A percentile compares a stretch with the other conserved stretches of the same genome.
Evolutionary conservation across 2,888 invertebrate species (phyloP).

Genomic region (Pristionchus arcanus): DNA sequence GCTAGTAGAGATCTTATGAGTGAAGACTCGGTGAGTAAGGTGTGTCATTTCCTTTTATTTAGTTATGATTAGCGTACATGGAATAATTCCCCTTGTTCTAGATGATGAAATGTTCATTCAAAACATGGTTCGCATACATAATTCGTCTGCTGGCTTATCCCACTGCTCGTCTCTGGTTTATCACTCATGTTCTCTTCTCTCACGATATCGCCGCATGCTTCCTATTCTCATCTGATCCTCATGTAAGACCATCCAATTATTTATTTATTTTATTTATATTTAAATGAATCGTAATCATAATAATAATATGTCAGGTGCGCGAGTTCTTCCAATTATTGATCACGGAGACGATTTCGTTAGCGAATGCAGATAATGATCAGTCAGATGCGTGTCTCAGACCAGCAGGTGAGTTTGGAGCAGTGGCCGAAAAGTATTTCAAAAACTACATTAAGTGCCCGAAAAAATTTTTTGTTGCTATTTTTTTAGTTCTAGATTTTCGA

Average conservation of each 20-base stretch:
- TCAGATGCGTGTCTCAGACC: not conserved
- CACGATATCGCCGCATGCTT: slow-evolving; percentile 53
- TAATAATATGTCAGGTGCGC: slow-evolving; percentile 24
- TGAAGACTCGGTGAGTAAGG: not conserved
- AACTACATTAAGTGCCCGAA: too few relatives aligned
- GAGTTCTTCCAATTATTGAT: slow-evolving; percentile 32
- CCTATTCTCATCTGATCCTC: slow-evolving; percentile 46
- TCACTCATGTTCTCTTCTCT: slow-evolving; percentile 56
- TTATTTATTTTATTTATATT: not conserved
- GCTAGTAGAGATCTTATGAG: slow-evolving; percentile 7
- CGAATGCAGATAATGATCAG: not conserved
- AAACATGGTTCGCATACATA: not conserved
- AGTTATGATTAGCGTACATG: too few relatives aligned
- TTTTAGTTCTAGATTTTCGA: too few relatives aligned
- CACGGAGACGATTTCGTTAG: not conserved
- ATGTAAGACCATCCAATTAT: not conserved
- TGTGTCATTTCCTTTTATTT: not conserved
- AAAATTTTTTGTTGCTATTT: too few relatives aligned
- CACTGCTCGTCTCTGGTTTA: slow-evolving; percentile 56
- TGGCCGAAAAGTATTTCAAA: too few relatives aligned
- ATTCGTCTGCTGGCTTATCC: not conserved
- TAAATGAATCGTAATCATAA: not conserved
- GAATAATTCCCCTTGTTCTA: not conserved
- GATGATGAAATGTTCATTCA: not conserved
- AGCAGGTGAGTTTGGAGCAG: not conserved